A percentile compares a stretch with the other conserved stretches of the same genome.
Conservation (phyloP, 2,797 vertebrate species). For the Uromys caudimaculatus region DNA sequence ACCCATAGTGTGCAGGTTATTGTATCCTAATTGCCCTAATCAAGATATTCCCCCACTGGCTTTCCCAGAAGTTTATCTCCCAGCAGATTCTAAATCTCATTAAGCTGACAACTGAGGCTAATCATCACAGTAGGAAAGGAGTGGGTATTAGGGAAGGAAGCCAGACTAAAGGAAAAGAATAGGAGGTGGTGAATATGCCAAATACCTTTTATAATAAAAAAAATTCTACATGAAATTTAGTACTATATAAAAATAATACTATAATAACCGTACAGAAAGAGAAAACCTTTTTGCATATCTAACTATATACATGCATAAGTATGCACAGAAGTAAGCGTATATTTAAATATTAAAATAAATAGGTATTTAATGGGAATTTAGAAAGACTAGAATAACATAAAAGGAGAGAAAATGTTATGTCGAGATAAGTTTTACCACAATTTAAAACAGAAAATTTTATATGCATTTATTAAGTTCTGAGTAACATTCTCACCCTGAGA, state of each 20-base stretch:
- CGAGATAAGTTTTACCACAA: slow-evolving; percentile 32
- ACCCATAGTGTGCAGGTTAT: background rate
- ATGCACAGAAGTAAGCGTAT: background rate
- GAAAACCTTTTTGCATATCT: background rate
- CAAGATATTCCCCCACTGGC: background rate
- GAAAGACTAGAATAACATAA: background rate
- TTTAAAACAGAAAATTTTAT: background rate
- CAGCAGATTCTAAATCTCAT: background rate
- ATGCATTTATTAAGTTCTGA: background rate
- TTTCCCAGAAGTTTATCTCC: background rate
- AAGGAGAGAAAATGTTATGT: background rate
- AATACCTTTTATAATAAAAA: background rate
- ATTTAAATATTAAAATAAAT: background rate
- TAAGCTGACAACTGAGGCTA: background rate
- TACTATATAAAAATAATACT: background rate
- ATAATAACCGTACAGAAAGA: background rate
- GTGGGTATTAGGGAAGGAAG: background rate
- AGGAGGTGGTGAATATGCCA: background rate
- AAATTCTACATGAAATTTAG: background rate
- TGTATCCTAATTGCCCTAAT: background rate
- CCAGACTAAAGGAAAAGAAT: background rate
- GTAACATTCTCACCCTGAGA: background rate
- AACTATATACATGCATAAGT: background rate
- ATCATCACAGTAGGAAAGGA: background rate
- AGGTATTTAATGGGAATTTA: background rate